A percentile compares a stretch with the other conserved stretches of the same genome.
These are phyloP conservation scores for Gorsachius goisagi DNA, from an alignment of 2,113 vertebrate genomes.

Conservation along the genomic window DNA sequence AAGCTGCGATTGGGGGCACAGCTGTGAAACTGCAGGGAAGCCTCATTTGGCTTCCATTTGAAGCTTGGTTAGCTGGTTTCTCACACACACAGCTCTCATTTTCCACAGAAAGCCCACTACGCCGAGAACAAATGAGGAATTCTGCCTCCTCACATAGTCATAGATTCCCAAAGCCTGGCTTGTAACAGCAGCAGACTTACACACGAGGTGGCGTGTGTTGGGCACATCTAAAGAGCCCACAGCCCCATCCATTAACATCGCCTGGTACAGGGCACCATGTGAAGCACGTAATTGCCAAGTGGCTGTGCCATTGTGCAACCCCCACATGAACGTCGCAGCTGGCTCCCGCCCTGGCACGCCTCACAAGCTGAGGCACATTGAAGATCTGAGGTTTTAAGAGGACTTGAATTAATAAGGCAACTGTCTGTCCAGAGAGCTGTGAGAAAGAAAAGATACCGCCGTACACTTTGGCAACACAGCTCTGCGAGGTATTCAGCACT, in stretches of 20 bases:
- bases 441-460: not conserved
- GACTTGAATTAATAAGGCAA: not conserved
- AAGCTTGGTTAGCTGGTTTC: constrained; percentile 53
- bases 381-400: not conserved
- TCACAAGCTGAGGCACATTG: not conserved
- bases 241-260: not conserved
- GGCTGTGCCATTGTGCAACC: not conserved
- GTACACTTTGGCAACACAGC: not conserved
- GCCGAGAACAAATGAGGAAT: constrained; percentile 43
- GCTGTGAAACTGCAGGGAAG: constrained; percentile 51
- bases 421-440: not conserved
- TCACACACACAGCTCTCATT: constrained; percentile 27
- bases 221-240: not conserved
- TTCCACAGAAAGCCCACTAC: constrained; percentile 37
- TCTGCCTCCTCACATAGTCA: not conserved
- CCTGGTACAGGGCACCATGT: not conserved
- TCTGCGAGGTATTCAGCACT: not conserved
- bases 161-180: not conserved
- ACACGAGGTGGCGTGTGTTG: not conserved
- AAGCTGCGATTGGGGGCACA: constrained; percentile 1
- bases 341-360: not conserved
- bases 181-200: not conserved
- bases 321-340: not conserved
- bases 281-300: not conserved
- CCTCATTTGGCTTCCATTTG: constrained; percentile 56